These are phyloP conservation scores for Squalus acanthias DNA, from an alignment of 2,797 vertebrate genomes.

Conservation along the genomic window DNA sequence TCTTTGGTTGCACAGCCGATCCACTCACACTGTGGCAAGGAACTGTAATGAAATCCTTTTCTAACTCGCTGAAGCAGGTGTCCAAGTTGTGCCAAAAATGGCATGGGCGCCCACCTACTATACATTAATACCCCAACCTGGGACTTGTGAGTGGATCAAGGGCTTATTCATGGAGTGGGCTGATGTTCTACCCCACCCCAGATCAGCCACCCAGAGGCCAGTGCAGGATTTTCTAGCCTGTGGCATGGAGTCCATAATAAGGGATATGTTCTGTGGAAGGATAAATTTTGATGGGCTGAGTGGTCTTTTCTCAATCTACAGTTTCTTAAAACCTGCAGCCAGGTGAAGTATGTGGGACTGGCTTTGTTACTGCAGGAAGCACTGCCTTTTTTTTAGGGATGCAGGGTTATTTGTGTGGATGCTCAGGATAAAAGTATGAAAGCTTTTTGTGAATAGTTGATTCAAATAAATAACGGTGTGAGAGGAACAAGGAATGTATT, in stretches of 20 bases:
- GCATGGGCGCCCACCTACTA: not conserved
- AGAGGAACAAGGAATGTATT: not conserved
- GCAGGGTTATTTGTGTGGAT: not conserved
- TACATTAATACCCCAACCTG: not conserved
- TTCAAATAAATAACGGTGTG: not conserved
- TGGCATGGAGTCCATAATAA: not conserved
- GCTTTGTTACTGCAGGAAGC: not conserved
- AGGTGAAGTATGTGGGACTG: not conserved
- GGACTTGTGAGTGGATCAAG: not conserved
- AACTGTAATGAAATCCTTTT: not conserved
- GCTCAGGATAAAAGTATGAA: not conserved
- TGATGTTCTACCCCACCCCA: not conserved
- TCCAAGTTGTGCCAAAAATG: not conserved
- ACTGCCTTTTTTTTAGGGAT: not conserved
- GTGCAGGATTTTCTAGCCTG: not conserved
- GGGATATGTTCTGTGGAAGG: not conserved
- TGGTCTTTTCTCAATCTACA: not conserved
- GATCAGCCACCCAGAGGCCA: not conserved
- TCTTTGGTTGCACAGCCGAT: not conserved
- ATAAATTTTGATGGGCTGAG: not conserved
- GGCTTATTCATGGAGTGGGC: not conserved
- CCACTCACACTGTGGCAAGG: not conserved
- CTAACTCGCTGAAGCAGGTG: not conserved
- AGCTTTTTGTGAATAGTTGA: not conserved
- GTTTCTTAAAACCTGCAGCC: not conserved